Percentiles rank a stretch among this genome's conserved stretches.
Conservation (phyloP, 92 coral and sea anemone species). For the Isaurus tuberculatus region DNA sequence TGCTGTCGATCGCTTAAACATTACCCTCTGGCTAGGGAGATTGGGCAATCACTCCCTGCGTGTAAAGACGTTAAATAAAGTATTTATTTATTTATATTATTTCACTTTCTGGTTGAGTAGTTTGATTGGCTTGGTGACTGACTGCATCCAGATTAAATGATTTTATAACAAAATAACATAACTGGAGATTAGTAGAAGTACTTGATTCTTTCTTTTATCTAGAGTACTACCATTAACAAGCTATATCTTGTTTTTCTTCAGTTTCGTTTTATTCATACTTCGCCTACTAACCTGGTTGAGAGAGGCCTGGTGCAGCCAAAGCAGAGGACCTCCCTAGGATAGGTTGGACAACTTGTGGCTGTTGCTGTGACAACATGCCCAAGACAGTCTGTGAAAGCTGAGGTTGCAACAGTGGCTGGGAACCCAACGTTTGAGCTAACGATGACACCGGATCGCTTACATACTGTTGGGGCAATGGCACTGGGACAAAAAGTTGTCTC, state of each 20-base stretch:
- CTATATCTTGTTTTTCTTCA: too few species aligned
- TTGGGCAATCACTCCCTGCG: too few species aligned
- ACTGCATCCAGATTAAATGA: too few species aligned
- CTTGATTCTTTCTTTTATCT: too few species aligned
- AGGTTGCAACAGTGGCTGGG: conserved; percentile 28
- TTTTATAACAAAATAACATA: background rate
- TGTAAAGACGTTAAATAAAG: too few species aligned
- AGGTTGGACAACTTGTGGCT: conserved; percentile 20
- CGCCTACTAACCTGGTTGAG: conserved; percentile 20
- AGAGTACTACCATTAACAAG: too few species aligned
- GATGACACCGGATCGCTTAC: background rate
- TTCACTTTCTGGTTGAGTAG: too few species aligned
- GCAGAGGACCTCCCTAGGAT: background rate
- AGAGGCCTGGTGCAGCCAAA: conserved; percentile 12
- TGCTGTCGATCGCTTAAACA: too few species aligned
- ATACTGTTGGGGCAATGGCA: conserved; percentile 10
- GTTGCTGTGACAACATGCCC: conserved; percentile 29
- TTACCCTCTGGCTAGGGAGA: too few species aligned
- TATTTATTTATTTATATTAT: too few species aligned
- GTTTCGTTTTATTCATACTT: background rate
- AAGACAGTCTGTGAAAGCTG: conserved; percentile 13
- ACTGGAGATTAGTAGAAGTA: background rate
- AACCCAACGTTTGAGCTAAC: background rate
- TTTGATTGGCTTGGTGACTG: too few species aligned
- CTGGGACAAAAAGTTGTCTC: conserved; percentile 26